Conservation (phyloP, 2,888 invertebrate genomes). For the Drosophila subquinaria region DNA sequence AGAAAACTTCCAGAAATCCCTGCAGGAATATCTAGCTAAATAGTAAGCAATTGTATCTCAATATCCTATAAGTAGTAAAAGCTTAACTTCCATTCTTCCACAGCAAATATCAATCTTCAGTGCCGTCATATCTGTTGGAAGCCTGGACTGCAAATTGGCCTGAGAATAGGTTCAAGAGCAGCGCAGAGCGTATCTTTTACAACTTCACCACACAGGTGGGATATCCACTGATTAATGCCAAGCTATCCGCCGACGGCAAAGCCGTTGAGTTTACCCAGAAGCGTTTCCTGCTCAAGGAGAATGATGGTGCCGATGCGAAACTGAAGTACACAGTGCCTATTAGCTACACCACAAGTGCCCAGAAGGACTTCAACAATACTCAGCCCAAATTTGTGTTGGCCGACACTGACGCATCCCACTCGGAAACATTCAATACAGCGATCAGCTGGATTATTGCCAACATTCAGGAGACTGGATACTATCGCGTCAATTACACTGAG, state of each 20-base stretch:
- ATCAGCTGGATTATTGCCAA: slow-evolving; percentile 82
- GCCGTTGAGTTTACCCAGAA: slow-evolving; percentile 73
- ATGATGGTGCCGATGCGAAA: slow-evolving; percentile 53
- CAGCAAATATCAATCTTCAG: slow-evolving; percentile 81
- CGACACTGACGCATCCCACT: accelerated
- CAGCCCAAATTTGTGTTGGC: slow-evolving; percentile 72
- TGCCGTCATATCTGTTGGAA: slow-evolving; percentile 86
- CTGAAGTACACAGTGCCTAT: slow-evolving; percentile 82
- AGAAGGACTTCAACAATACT: slow-evolving; percentile 67
- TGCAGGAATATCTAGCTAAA: slow-evolving; percentile 87
- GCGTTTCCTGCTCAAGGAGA: slow-evolving; percentile 80
- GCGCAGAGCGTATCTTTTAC: slow-evolving; percentile 79
- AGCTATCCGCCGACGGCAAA: slow-evolving; percentile 42
- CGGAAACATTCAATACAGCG: slow-evolving; percentile 2
- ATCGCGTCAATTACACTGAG: slow-evolving; percentile 90
- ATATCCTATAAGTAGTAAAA: background rate
- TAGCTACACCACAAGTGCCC: slow-evolving; percentile 76
- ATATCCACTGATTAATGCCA: slow-evolving; percentile 88
- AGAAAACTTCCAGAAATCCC: slow-evolving; percentile 86
- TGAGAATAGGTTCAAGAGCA: slow-evolving; percentile 64
- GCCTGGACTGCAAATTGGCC: slow-evolving; percentile 84
- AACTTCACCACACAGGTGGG: slow-evolving; percentile 90
- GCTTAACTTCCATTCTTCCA: background rate
- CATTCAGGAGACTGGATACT: slow-evolving; percentile 85
- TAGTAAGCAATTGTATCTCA: slow-evolving; percentile 63